These are phyloP conservation scores for Nansenia antarctica DNA, from an alignment of 2,113 vertebrate species.

Conservation along the genomic window DNA sequence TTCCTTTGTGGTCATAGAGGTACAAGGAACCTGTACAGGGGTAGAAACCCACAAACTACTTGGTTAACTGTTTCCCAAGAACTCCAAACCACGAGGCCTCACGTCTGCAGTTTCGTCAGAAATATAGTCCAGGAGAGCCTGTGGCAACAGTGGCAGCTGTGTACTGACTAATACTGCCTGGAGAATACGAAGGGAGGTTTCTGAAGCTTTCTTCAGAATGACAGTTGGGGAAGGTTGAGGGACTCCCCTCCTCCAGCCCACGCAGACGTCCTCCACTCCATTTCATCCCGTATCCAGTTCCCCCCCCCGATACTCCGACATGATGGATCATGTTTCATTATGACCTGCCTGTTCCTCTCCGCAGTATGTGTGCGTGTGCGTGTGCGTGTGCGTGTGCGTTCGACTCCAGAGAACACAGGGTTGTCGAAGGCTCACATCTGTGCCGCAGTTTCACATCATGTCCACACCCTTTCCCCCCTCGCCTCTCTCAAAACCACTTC, in stretches of 20 bases:
- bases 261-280: too few relatives aligned
- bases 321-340: neutral
- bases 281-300: neutral
- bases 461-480: neutral
- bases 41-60: too few relatives aligned
- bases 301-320: neutral
- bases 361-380: neutral
- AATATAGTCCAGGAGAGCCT: neutral
- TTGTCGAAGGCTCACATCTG: too few relatives aligned
- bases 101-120: slow-evolving; percentile 4
- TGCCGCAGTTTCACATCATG: neutral
- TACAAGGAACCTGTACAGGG: slow-evolving; percentile 31
- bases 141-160: neutral
- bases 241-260: neutral
- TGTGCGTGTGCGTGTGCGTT: too few relatives aligned
- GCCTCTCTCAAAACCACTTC: neutral
- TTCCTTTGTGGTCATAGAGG: too few relatives aligned
- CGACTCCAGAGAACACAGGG: too few relatives aligned
- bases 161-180: too few relatives aligned
- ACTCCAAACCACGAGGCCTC: neutral
- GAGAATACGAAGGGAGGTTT: neutral
- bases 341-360: neutral
- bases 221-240: neutral
- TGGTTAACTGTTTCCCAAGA: slow-evolving; percentile 10
- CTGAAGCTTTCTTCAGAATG: neutral